Conservation (phyloP, 2,113 vertebrate genomes). For the Platichthys stellatus region DNA sequence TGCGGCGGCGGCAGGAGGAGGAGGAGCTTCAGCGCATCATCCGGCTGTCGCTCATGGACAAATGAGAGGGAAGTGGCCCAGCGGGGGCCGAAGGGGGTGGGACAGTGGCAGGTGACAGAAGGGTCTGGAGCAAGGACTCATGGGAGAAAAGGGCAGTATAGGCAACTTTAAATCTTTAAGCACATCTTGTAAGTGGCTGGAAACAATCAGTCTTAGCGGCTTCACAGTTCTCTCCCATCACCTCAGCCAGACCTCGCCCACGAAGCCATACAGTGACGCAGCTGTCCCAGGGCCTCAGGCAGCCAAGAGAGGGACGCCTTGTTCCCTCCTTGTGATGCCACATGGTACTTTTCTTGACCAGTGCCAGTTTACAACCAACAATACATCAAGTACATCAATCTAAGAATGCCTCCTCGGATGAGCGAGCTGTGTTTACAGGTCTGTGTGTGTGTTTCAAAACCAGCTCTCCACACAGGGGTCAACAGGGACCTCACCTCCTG, state of each 20-base stretch:
- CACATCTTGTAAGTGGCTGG: slow-evolving; percentile 20
- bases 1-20: slow-evolving; percentile 87
- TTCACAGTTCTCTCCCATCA: slow-evolving; percentile 21
- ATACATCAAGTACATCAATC: slow-evolving; percentile 40
- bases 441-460: slow-evolving; percentile 46
- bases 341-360: slow-evolving; percentile 46
- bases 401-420: slow-evolving; percentile 33
- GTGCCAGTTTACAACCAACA: slow-evolving; percentile 72
- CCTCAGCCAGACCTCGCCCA: slow-evolving; percentile 47
- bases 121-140: slow-evolving; percentile 37
- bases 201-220: neutral
- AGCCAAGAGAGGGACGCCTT: neutral
- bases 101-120: neutral
- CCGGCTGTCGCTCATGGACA: slow-evolving; percentile 94
- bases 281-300: slow-evolving; percentile 8
- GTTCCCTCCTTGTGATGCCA: slow-evolving; percentile 46
- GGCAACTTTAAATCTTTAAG: slow-evolving; percentile 26
- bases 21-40: slow-evolving; percentile 94
- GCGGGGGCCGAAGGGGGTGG: neutral
- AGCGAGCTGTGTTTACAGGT: slow-evolving; percentile 27
- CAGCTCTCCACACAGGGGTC: slow-evolving; percentile 55
- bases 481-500: slow-evolving; percentile 21
- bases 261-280: slow-evolving; percentile 37
- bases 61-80: slow-evolving; percentile 73
- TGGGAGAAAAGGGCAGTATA: slow-evolving; percentile 13